Evolutionary conservation across 2,888 invertebrate species (phyloP), one percentile per base, ranked within the genome.

Genomic region (Diplolepis rosae): DNA sequence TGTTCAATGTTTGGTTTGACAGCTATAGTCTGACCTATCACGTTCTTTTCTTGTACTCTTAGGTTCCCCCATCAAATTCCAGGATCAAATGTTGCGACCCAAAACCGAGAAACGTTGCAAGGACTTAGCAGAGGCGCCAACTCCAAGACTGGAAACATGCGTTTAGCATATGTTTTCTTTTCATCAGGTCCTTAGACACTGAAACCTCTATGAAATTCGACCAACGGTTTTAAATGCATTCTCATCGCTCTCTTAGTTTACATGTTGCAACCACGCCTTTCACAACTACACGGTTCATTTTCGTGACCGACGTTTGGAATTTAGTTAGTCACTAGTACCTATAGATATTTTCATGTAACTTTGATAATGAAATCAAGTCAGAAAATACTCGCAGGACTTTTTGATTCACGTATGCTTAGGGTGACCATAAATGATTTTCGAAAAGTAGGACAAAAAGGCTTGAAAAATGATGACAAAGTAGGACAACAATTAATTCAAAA

Each of bases 1-100:
- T 74, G 74, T 69, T 76, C 74, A 32, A 50, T 74, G 70, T 73
- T 73, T 71, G 73, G 70, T 74, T 68, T 71, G 74, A 72, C 74
- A 76, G 71, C 74, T 74, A 73, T 71, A 50, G 66, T 50, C 52
- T 30, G 30, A 22, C 48, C 69, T 68, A 30, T 42, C 68, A 35
- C 52, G 61, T 72, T 56, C 56, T 28, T 11, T 61, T 67, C 42
- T 65, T 39, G 66, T 67, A 48, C 68, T 71, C 9, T 13, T 39
- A 48, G 69, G 45, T 45, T 18, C 45, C 13, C 35, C 56, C 5
- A 39, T 61, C 35, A 24, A 61, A 61, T 61, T 54, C 18, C 13
- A 22, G 22, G 28, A 68, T 66, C 68, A 75, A 66, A 65, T 73
- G 69, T 68, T 71, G 68, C 67, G 30, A 54, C 30, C 32, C 61